Evolutionary conservation across 2,113 vertebrate genomes (phyloP), one percentile per base, ranked within the genome.

Genomic region (Pachycephala philippinensis): DNA sequence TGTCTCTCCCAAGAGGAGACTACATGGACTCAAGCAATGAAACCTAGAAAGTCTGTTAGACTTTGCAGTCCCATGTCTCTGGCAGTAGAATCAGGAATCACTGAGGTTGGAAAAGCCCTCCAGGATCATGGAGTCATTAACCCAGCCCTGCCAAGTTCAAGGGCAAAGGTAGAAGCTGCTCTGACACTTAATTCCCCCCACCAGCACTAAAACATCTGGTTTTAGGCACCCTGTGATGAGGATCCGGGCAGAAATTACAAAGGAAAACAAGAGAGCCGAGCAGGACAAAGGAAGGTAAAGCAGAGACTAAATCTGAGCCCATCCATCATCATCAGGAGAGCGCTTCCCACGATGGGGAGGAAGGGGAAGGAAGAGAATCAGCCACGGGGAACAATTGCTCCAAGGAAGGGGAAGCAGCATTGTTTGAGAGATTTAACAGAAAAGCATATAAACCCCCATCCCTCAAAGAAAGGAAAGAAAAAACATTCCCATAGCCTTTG

Each of bases 341-440:
- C 0, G 0, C 92, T 96, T 95, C 96, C 85, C 94, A 95, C 71
- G 6, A 50, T 7, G 50, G 63, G 50, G 71, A 90, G 85, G 79
- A 90, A 94, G 63, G 35, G 88, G 70, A 86, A 95, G 83, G 94
- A 95, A 82, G 84, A 90, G 64, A 87, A 31, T 19, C 87, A 74
- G 82, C 28, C 10, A 1, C 9, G 0, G 33, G 75, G 95, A 97
- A 95, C 93, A 92, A 94, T 93, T 24, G 77, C 87, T 84, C 53
- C 77, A 93, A 82, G 83, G 84, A 97, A 94, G 39, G 57, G 92
- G 92, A 94, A 96, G 70, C 63, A 86, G 80, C 79, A 92, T 95
- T 94, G 93, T 95, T 84, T 45, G 68, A 71, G 74, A 79, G 39
- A 54, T 23, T 68, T 8, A 77, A 92, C 70, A 85, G 45, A 54